phyloP scores from a whole-genome alignment of 2,888 invertebrate species.

The Chesias legatella region DNA sequence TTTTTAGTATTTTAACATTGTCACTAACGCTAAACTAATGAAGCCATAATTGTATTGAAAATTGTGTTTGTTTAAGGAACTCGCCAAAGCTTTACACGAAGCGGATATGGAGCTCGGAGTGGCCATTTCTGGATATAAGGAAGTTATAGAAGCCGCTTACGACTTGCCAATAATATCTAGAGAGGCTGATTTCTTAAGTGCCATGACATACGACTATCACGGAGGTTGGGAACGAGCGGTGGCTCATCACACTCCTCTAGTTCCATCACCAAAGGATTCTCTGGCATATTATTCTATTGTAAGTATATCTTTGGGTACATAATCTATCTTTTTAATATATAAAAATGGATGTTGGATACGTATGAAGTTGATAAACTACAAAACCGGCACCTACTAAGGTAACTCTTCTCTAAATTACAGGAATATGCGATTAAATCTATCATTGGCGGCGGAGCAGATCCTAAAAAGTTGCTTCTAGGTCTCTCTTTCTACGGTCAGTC shows the following conservation, averaged over 20 bases:
- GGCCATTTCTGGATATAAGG: slow-evolving; percentile 93
- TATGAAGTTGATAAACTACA: no score
- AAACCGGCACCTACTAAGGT: no score
- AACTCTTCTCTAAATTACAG: slow-evolving; percentile 59
- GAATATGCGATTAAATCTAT: slow-evolving; percentile 91
- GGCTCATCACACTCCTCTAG: slow-evolving; percentile 90
- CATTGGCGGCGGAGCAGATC: slow-evolving; percentile 86
- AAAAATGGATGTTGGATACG: no score
- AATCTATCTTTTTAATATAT: no score
- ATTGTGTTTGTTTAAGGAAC: slow-evolving; percentile 72
- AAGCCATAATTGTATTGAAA: no score
- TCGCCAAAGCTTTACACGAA: slow-evolving; percentile 82
- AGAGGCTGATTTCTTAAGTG: slow-evolving; percentile 88
- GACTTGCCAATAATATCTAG: slow-evolving; percentile 86
- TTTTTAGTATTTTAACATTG: no score
- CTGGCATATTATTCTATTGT: slow-evolving; percentile 89
- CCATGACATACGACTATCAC: slow-evolving; percentile 94
- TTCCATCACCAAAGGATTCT: slow-evolving; percentile 82
- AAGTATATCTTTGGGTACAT: slow-evolving; percentile 49
- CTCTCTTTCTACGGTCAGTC: slow-evolving; percentile 94
- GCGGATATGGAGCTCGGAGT: slow-evolving; percentile 88
- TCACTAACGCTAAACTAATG: no score
- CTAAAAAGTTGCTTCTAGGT: slow-evolving; percentile 88
- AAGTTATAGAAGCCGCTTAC: slow-evolving; percentile 93
- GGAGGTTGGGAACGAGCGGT: slow-evolving; percentile 92